phyloP scores from a whole-genome alignment of 2,113 vertebrate genomes.

The Tyto alba region DNA sequence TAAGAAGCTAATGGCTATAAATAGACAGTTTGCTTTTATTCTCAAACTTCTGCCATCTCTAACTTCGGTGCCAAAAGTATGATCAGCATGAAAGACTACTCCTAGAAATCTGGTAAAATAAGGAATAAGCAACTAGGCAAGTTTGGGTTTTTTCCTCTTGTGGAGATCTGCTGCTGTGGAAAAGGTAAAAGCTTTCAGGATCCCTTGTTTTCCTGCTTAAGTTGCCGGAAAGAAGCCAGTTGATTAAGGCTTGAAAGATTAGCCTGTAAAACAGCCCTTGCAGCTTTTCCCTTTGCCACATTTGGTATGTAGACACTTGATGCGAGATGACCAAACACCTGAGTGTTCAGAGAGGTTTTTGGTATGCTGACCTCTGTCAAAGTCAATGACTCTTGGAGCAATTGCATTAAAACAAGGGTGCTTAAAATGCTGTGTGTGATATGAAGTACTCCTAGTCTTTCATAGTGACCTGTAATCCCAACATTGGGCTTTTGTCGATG shows the following conservation, averaged over 20 bases:
- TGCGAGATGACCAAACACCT: not conserved
- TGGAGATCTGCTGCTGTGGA: not conserved
- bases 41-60: not conserved
- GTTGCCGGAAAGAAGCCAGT: not conserved
- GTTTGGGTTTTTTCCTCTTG: fast-evolving
- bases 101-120: not conserved
- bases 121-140: not conserved
- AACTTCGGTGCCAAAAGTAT: not conserved
- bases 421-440: not conserved
- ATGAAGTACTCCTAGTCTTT: not conserved
- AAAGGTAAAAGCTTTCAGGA: not conserved
- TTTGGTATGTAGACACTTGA: not conserved
- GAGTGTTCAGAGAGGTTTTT: not conserved
- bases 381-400: not conserved
- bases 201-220: not conserved
- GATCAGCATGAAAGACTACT: not conserved
- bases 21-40: not conserved
- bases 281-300: not conserved
- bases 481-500: not conserved
- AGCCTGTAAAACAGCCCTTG: not conserved
- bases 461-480: not conserved
- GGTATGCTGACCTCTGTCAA: not conserved
- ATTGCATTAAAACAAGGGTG: not conserved
- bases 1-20: too few relatives aligned
- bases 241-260: not conserved